Base-by-base conservation (phyloP, 2,888 invertebrate genomes). In the Drosophila stalkeri region DNA sequence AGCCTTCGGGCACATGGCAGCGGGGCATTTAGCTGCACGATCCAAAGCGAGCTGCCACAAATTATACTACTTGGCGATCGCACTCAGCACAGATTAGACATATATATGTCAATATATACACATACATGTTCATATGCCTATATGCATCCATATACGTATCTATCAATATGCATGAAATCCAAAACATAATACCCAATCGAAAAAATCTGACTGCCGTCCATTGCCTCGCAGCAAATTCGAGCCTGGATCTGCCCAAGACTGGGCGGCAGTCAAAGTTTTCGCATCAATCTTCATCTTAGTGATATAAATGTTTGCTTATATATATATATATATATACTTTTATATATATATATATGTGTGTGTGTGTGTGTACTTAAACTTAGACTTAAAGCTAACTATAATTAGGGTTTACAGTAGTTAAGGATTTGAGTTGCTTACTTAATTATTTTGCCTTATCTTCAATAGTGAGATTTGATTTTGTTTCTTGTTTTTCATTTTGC, bases 161-260 rank as follows among this genome's bases (percentile, higher is more conserved):
- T 12, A 12, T 2, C 41, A 6, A 37, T 51, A 46, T 56, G n/a
- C 55, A 47, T 59, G 71, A 81, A 80, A 81, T 81, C 81, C 81
- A 81, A 81, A 81, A 81, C 81, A 80, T 80, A 80, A 72, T 77
- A 64, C 33, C n/a, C 33, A 41, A 8, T 6, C 57, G 37, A 65
- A 66, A 66, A 65, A 31, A 64, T 52, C 23, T n/a, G 37, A 55
- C 5, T 51, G 51, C 54, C 76, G 18, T 12, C 33, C 23, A 27
- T 43, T 37, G 46, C 27, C 54, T 39, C 7, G 16, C 52, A 23
- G 0, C 7, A 33, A 23, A 55, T 56, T 54, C 64, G 74, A 75
- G 74, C 74, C 74, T 64, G 49, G 73, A 69, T 44, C 69, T 31
- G n/a, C 14, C 20, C 11, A 18, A 33, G 41, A 37, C 8, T 8